These are phyloP conservation scores for Centropus bengalensis DNA, from an alignment of 2,113 vertebrate genomes.

Conservation along the genomic window DNA sequence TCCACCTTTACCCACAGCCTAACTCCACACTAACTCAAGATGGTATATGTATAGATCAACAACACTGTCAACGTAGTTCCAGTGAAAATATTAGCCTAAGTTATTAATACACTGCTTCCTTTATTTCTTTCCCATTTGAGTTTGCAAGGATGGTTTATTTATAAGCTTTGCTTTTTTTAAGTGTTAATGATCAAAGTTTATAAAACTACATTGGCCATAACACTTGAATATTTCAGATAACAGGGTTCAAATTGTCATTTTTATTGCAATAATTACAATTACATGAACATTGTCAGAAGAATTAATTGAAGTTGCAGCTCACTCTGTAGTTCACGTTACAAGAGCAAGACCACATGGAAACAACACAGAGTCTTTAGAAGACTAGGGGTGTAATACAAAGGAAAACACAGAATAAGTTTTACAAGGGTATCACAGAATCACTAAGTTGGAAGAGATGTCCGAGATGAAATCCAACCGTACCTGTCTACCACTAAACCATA, in stretches of 20 bases:
- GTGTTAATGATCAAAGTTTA: no score
- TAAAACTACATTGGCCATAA: neutral
- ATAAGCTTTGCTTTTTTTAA: no score
- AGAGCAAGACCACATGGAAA: neutral
- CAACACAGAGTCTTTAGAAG: neutral
- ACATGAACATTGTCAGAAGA: neutral
- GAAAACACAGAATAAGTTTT: neutral
- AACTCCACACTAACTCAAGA: neutral
- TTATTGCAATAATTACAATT: neutral
- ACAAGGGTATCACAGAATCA: neutral
- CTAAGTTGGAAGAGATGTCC: no score
- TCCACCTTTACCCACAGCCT: neutral
- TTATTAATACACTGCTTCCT: neutral
- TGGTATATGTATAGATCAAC: neutral
- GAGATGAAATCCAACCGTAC: no score
- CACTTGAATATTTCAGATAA: neutral
- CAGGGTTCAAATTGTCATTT: neutral
- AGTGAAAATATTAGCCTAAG: neutral
- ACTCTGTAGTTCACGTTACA: neutral
- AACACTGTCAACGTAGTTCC: neutral
- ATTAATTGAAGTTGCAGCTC: neutral
- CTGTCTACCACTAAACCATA: no score
- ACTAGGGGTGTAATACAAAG: neutral
- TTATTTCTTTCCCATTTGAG: neutral
- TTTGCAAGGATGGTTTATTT: neutral